phyloP scores from a whole-genome alignment of 2,888 invertebrate genomes.

The Harmothoe impar region DNA sequence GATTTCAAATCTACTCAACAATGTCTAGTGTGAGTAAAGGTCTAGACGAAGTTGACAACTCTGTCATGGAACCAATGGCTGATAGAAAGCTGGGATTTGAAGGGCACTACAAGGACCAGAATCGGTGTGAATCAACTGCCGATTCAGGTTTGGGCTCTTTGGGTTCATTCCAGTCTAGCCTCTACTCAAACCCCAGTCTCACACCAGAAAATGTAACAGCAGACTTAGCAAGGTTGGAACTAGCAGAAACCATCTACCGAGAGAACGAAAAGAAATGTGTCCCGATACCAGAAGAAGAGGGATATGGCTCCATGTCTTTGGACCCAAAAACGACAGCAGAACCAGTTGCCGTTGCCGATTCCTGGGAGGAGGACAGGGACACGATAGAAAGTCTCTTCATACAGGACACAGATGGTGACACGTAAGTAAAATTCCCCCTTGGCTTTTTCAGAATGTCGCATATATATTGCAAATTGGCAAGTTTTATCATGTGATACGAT shows the following conservation, averaged over 20 bases:
- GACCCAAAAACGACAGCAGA: background rate
- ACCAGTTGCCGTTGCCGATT: background rate
- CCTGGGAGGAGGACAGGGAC: background rate
- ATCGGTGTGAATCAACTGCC: background rate
- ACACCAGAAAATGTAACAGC: background rate
- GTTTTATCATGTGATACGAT: too few relatives aligned
- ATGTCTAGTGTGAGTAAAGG: background rate
- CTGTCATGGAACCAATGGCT: background rate
- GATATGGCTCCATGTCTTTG: background rate
- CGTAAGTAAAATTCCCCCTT: conserved; percentile 31
- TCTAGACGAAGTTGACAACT: conserved; percentile 19
- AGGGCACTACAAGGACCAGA: background rate
- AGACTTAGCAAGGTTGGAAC: background rate
- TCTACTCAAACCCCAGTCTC: background rate
- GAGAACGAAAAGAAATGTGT: background rate
- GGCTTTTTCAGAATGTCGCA: too few relatives aligned
- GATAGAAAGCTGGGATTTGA: background rate
- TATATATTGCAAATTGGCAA: too few relatives aligned
- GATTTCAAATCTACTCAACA: background rate
- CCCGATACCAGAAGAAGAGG: background rate
- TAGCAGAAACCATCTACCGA: background rate
- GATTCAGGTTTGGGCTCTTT: conserved; percentile 45
- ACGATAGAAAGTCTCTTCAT: background rate
- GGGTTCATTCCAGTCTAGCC: background rate
- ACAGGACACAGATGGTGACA: conserved; percentile 52